phyloP scores from a whole-genome alignment of 2,797 vertebrate species.

The Fratercula arctica region DNA sequence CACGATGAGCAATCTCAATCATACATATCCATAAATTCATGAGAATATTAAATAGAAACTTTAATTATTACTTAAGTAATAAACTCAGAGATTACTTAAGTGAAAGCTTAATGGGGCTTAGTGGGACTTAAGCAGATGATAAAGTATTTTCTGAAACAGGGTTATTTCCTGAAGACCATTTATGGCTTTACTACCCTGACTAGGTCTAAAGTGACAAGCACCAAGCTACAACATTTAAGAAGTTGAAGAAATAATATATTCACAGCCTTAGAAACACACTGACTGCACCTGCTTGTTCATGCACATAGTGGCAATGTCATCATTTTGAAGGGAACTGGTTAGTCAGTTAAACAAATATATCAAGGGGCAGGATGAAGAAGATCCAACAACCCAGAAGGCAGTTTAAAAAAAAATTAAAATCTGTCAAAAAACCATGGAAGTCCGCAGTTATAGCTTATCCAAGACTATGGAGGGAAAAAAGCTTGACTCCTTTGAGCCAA shows the following conservation, averaged over 20 bases:
- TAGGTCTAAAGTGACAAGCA: conserved; percentile 64
- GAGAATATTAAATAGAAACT: not conserved
- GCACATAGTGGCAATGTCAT: conserved; percentile 7
- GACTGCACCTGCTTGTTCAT: conserved; percentile 30
- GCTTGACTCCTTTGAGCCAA: conserved; percentile 70
- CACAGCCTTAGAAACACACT: conserved; percentile 21
- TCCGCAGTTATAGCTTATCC: conserved; percentile 63
- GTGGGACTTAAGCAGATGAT: not conserved
- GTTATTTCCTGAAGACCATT: conserved; percentile 3
- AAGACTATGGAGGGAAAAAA: conserved; percentile 69
- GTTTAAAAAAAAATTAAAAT: conserved; percentile 51
- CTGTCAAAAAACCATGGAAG: conserved; percentile 45
- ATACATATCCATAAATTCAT: conserved; percentile 9
- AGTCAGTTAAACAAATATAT: conserved; percentile 54
- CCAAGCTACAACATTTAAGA: conserved; percentile 47
- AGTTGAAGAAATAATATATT: conserved; percentile 62
- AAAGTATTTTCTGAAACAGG: conserved; percentile 13
- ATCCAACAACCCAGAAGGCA: not conserved
- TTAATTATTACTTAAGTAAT: conserved; percentile 30
- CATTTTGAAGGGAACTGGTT: conserved; percentile 40
- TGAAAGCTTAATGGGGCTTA: conserved; percentile 21
- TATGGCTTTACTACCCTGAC: conserved; percentile 55
- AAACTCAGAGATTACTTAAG: conserved; percentile 29
- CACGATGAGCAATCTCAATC: not conserved
- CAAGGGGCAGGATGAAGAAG: not conserved